Percentiles rank a stretch among this genome's conserved stretches.
These are phyloP conservation scores for Deroplatys truncata DNA, from an alignment of 2,888 invertebrate species.

Conservation along the genomic window DNA sequence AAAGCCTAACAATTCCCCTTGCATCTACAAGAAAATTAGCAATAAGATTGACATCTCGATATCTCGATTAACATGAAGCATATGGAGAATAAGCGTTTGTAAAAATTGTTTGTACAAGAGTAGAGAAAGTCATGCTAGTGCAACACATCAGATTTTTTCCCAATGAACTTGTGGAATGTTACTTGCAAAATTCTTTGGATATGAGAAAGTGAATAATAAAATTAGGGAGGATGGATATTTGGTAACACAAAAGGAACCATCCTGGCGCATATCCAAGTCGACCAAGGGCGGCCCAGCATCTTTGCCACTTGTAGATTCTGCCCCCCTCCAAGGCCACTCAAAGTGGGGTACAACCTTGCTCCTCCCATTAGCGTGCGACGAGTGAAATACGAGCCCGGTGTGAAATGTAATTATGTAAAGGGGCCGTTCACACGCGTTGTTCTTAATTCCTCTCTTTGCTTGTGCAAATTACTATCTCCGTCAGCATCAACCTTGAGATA, in stretches of 20 bases:
- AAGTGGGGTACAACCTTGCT: background rate
- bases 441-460: background rate
- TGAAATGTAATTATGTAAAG: background rate
- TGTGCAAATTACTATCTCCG: background rate
- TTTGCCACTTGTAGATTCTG: background rate
- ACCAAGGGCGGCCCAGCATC: background rate
- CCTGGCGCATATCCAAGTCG: background rate
- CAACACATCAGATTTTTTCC: no score
- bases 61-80: no score
- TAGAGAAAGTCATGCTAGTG: no score
- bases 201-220: no score
- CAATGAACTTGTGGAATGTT: no score
- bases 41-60: no score
- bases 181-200: no score
- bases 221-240: background rate
- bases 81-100: no score
- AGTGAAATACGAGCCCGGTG: background rate
- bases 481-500: no score
- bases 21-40: no score
- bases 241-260: background rate
- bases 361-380: background rate
- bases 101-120: no score
- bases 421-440: background rate
- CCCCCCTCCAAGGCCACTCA: background rate
- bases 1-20: no score